Evolutionary conservation across 2,113 vertebrate genomes (phyloP).

Genomic region (Callopanchax toddi): DNA sequence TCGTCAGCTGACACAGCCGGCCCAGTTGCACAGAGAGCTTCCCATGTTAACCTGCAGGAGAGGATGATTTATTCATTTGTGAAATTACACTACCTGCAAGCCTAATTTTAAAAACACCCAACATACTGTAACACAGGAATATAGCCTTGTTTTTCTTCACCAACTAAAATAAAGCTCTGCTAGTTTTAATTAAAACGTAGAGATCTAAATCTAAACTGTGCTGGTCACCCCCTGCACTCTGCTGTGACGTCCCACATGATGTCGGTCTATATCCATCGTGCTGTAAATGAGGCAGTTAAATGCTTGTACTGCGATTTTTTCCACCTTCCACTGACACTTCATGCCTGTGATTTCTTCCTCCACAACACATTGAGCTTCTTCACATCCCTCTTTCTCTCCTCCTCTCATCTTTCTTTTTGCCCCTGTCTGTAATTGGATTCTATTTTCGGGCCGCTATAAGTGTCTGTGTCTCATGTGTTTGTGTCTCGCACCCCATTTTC

Average conservation of each 20-base stretch:
- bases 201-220: slow-evolving; percentile 15
- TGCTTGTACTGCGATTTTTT: slow-evolving; percentile 61
- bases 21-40: slow-evolving; percentile 13
- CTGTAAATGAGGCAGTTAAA: slow-evolving; percentile 69
- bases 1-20: slow-evolving; percentile 31
- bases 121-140: slow-evolving; percentile 31
- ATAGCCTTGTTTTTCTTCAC: slow-evolving; percentile 33
- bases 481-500: slow-evolving; percentile 82
- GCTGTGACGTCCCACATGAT: slow-evolving; percentile 45
- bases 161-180: slow-evolving; percentile 25
- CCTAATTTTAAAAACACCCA: slow-evolving; percentile 6
- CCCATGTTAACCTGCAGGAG: slow-evolving; percentile 19
- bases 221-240: slow-evolving; percentile 11
- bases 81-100: slow-evolving; percentile 23
- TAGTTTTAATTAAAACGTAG: slow-evolving; percentile 17
- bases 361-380: slow-evolving; percentile 71
- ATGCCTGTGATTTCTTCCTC: slow-evolving; percentile 69
- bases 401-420: slow-evolving; percentile 71
- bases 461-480: slow-evolving; percentile 81
- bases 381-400: slow-evolving; percentile 54
- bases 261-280: slow-evolving; percentile 41
- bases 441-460: slow-evolving; percentile 82
- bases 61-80: slow-evolving; percentile 41
- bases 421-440: slow-evolving; percentile 84
- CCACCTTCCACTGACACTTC: slow-evolving; percentile 73